Evolutionary conservation across 2,113 vertebrate genomes (phyloP), one percentile per base, ranked within the genome.

Genomic region (Ifrita kowaldi): DNA sequence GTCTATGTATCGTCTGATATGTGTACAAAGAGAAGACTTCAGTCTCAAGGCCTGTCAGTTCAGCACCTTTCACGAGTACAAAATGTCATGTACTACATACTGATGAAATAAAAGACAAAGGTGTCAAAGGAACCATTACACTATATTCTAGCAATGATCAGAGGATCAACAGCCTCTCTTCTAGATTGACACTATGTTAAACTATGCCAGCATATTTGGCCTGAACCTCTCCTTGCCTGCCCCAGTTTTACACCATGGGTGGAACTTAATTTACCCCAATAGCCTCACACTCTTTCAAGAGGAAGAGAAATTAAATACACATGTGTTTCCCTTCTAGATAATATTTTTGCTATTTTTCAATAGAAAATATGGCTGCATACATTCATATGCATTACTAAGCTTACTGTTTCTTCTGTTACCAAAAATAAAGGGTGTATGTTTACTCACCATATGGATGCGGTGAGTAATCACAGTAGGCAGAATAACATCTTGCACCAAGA

Each of bases 21-120:
- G 92, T 93, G 90, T 96, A 96, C 95, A 97, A 97, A 97, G 92
- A 94, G 92, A 94, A 96, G 90, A 90, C 79, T 95, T 94, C 96
- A 90, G 96, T 96, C 90, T 94, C 83, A 63, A 93, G 96, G 93
- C 96, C 95, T 96, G 96, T 96, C 96, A 97, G 93, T 96, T 96
- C 95, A 94, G 95, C 93, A 97, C 96, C 96, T 96, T 96, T 97
- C 96, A 95, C 88, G 42, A 96, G 92, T 52, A 97, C 92, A 92
- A 94, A 93, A 95, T 94, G 95, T 96, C 96, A 96, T 96, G 95
- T 96, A 95, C 88, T 95, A 96, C 95, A 96, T 53, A 84, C 68
- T 84, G 93, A 96, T 96, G 96, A 97, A 96, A 97, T 96, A 95
- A 96, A 97, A 97, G 95, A 96, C 92, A 96, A 96, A 97, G 92